Evolutionary conservation across 1,140 invertebrate genomes (phyloP).

Genomic region (Batillaria attramentaria): DNA sequence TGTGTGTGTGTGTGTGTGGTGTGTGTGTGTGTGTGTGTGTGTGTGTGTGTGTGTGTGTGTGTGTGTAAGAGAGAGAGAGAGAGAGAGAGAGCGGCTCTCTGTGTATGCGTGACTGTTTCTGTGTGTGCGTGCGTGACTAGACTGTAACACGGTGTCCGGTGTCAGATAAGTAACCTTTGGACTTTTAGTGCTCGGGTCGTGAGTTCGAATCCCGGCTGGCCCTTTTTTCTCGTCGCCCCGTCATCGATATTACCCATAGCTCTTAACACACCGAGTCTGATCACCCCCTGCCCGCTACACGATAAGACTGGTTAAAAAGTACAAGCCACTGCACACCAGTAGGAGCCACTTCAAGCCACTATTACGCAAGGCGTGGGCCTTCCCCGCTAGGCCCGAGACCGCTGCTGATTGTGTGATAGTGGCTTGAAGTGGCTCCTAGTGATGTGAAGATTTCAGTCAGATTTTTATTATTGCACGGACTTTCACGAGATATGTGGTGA

Average conservation of each 20-base stretch:
- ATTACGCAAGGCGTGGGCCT: too few species aligned
- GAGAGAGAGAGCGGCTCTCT: background rate
- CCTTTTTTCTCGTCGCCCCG: background rate
- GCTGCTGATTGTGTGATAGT: too few species aligned
- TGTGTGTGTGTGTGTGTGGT: background rate
- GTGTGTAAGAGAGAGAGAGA: background rate
- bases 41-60: slow-evolving; percentile 10
- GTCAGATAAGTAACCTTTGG: background rate
- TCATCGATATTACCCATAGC: background rate
- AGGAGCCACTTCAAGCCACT: too few species aligned
- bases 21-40: background rate
- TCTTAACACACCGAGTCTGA: background rate
- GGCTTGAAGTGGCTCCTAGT: too few species aligned
- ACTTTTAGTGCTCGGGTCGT: background rate
- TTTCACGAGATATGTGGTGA: too few species aligned
- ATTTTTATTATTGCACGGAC: too few species aligned
- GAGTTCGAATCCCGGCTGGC: background rate
- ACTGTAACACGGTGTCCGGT: background rate
- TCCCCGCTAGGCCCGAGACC: too few species aligned
- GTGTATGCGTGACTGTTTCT: background rate
- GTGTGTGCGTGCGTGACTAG: background rate
- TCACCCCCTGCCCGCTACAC: background rate
- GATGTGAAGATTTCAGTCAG: too few species aligned
- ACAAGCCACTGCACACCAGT: too few species aligned
- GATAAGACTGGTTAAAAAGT: too few species aligned